A percentile compares a stretch with the other conserved stretches of the same genome.
These are phyloP conservation scores for Philopedon plagiatum DNA, from an alignment of 2,888 invertebrate species.

Conservation along the genomic window DNA sequence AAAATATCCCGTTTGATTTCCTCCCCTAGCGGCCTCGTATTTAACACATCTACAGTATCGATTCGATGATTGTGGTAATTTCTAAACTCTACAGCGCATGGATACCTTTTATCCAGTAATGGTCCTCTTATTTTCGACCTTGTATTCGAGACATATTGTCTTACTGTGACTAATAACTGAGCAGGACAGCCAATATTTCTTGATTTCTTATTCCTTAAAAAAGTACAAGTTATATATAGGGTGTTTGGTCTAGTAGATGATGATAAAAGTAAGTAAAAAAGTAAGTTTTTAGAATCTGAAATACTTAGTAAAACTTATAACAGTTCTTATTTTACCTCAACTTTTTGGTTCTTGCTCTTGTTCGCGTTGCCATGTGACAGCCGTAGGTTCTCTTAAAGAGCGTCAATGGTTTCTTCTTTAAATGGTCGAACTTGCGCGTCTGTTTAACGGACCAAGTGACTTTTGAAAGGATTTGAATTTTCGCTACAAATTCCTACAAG, in stretches of 20 bases:
- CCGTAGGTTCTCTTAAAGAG: slow-evolving; percentile 34
- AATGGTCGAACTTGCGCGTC: slow-evolving; percentile 30
- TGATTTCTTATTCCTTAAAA: slow-evolving; percentile 32
- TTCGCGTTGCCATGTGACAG: slow-evolving; percentile 40
- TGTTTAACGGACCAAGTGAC: slow-evolving; percentile 41
- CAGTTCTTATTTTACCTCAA: slow-evolving; percentile 7
- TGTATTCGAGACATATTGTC: not conserved
- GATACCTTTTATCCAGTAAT: slow-evolving; percentile 22
- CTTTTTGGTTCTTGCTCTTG: slow-evolving; percentile 28
- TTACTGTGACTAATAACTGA: slow-evolving; percentile 29
- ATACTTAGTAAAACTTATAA: not conserved
- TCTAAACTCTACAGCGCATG: slow-evolving; percentile 34
- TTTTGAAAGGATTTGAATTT: slow-evolving; percentile 26
- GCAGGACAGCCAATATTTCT: slow-evolving; percentile 41
- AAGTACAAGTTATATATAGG: too few species aligned
- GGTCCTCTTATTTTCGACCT: not conserved
- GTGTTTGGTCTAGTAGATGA: too few species aligned
- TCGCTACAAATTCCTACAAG: slow-evolving; percentile 31
- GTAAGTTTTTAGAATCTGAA: too few species aligned
- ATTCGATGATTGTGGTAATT: slow-evolving; percentile 38
- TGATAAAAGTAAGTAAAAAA: too few species aligned
- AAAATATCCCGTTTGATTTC: slow-evolving; percentile 27
- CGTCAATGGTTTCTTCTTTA: slow-evolving; percentile 5
- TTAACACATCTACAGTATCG: slow-evolving; percentile 24
- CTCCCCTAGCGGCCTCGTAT: slow-evolving; percentile 28